These are phyloP conservation scores for Yponomeuta cagnagella DNA, from an alignment of 2,888 invertebrate species.

Conservation along the genomic window DNA sequence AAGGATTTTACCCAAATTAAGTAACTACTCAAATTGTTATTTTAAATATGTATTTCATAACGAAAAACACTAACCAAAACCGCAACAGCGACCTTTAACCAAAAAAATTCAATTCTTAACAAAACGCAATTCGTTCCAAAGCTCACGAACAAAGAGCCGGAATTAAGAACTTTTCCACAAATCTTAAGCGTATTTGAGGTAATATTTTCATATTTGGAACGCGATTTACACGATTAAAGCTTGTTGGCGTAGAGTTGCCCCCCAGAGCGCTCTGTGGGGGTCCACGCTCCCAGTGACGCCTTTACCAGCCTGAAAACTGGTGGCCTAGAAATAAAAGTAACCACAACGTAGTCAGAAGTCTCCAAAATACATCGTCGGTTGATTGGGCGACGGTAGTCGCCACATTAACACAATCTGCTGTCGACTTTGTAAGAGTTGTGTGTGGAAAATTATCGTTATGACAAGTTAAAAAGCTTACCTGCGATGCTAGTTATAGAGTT, in stretches of 20 bases:
- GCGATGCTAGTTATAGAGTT: neutral
- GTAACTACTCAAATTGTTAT: neutral
- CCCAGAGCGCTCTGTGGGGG: slow-evolving; percentile 58
- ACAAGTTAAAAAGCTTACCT: neutral
- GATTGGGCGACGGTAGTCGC: slow-evolving; percentile 6
- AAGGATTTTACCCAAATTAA: neutral
- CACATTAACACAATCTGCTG: slow-evolving; percentile 38
- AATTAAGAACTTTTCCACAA: neutral
- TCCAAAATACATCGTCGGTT: neutral
- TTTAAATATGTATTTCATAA: neutral
- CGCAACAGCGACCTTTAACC: neutral
- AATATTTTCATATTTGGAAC: slow-evolving; percentile 54
- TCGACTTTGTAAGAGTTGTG: slow-evolving; percentile 1
- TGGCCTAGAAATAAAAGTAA: neutral
- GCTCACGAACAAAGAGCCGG: neutral
- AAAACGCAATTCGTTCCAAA: slow-evolving; percentile 5
- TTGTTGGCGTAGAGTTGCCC: slow-evolving; percentile 38
- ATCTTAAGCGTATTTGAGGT: slow-evolving; percentile 39
- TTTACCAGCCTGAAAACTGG: neutral
- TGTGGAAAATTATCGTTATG: neutral
- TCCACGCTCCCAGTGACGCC: slow-evolving; percentile 15
- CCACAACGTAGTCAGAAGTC: neutral
- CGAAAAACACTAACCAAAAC: neutral
- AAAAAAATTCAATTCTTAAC: neutral
- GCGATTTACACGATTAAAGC: slow-evolving; percentile 16